Conservation (phyloP, 2,797 vertebrate species). For the Mionectes olivaceus region DNA sequence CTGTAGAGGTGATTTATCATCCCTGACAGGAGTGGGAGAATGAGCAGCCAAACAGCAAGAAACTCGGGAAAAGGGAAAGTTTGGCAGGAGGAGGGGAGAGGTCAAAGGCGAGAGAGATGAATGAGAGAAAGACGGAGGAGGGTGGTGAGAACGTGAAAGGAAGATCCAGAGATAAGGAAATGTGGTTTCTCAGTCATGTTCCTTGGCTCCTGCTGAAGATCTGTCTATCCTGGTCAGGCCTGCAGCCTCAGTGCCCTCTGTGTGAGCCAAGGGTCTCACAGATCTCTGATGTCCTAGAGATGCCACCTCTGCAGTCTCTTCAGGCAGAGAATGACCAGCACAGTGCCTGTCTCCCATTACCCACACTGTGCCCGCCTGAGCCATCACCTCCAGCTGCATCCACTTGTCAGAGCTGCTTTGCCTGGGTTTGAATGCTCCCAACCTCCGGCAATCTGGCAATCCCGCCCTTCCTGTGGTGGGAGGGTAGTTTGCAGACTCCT, state of each 20-base stretch:
- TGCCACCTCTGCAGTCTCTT: background rate
- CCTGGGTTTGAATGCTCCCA: background rate
- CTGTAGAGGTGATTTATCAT: constrained; percentile 34
- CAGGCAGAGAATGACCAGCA: rapidly evolving
- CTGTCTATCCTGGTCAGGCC: background rate
- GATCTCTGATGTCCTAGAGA: background rate
- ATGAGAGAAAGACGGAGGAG: background rate
- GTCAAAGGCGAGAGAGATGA: background rate
- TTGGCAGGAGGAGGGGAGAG: background rate
- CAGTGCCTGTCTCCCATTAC: background rate
- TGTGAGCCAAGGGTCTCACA: background rate
- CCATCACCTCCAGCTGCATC: background rate
- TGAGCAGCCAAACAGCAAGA: constrained; percentile 8
- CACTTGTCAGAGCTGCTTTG: background rate
- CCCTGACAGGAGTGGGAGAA: background rate
- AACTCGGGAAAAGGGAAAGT: constrained; percentile 34
- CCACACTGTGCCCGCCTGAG: background rate
- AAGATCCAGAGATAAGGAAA: background rate
- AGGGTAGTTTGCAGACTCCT: background rate
- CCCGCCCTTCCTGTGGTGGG: background rate
- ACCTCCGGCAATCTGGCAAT: background rate
- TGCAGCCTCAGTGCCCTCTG: rapidly evolving
- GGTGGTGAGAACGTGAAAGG: background rate
- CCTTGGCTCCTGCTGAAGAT: background rate
- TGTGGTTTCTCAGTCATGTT: background rate